Percentiles rank a stretch among this genome's conserved stretches.
These are phyloP conservation scores for Bruchidius siliquastri DNA, from an alignment of 2,888 invertebrate species.

Conservation along the genomic window DNA sequence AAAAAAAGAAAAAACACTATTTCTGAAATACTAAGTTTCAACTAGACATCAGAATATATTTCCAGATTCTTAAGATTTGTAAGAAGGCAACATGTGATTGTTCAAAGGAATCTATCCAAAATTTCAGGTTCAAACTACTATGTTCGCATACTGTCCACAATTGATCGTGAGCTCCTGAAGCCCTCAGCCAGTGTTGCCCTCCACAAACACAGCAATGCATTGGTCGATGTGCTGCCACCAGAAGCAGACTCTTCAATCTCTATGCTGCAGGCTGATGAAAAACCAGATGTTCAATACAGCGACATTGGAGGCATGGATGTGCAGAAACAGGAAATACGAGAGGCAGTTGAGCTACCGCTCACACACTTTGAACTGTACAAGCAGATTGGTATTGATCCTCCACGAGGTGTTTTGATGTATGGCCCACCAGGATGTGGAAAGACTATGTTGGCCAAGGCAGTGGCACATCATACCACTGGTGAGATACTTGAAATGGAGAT, in stretches of 20 bases:
- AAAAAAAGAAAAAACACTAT: too few relatives aligned
- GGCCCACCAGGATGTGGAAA: slow-evolving; percentile 99
- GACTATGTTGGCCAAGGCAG: slow-evolving; percentile 99
- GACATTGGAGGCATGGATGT: slow-evolving; percentile 99
- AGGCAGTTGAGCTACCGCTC: slow-evolving; percentile 95
- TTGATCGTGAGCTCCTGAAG: slow-evolving; percentile 94
- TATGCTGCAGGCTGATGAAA: slow-evolving; percentile 97
- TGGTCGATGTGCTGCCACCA: slow-evolving; percentile 97
- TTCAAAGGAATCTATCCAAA: background rate
- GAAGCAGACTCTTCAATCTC: slow-evolving; percentile 98
- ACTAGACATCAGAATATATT: too few relatives aligned
- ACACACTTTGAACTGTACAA: slow-evolving; percentile 98
- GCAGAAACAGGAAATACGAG: slow-evolving; percentile 98
- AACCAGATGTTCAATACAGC: slow-evolving; percentile 94
- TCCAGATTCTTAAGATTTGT: too few relatives aligned
- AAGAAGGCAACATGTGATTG: too few relatives aligned
- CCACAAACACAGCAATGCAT: slow-evolving; percentile 99
- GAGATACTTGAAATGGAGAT: slow-evolving; percentile 15
- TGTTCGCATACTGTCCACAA: slow-evolving; percentile 95
- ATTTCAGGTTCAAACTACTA: slow-evolving; percentile 92
- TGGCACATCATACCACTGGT: slow-evolving; percentile 97
- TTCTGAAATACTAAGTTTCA: too few relatives aligned
- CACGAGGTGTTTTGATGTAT: slow-evolving; percentile 85
- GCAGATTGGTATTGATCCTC: slow-evolving; percentile 98
- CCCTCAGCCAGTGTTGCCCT: slow-evolving; percentile 97